Evolutionary conservation across 2,797 vertebrate species (phyloP).

Genomic region (Gallirallus australis): DNA sequence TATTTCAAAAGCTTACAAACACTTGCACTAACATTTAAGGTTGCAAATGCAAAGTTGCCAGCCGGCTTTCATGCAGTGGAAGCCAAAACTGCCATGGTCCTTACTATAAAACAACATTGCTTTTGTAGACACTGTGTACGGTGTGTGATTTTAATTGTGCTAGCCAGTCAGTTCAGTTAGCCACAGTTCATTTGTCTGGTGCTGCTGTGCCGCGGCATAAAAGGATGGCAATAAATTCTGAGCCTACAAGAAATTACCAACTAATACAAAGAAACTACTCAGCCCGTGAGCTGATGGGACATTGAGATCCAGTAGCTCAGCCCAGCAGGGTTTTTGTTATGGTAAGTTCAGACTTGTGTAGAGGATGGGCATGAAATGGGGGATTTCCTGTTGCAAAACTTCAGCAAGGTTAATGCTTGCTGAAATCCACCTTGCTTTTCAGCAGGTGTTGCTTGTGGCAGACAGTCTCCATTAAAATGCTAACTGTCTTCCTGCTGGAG

Average conservation of each 20-base stretch:
- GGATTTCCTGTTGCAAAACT: conserved; percentile 5
- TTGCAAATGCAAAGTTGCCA: background rate
- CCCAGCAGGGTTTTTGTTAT: conserved; percentile 53
- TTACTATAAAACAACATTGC: background rate
- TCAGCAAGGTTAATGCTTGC: background rate
- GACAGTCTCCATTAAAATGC: conserved; percentile 21
- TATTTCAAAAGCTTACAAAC: background rate
- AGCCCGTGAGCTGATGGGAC: background rate
- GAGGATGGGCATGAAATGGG: background rate
- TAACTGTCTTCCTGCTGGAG: background rate
- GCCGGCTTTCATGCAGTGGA: background rate
- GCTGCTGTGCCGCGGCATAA: background rate
- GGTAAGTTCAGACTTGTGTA: background rate
- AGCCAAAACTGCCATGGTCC: background rate
- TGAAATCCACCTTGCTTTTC: conserved; percentile 13
- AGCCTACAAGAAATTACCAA: background rate
- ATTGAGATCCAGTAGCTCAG: background rate
- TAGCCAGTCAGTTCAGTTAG: background rate
- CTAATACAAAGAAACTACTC: background rate
- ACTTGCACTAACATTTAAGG: background rate
- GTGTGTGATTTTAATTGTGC: background rate
- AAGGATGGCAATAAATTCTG: background rate
- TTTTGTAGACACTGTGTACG: rapidly evolving
- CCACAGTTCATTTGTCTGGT: background rate
- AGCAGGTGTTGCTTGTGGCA: background rate